Percentiles rank a stretch among this genome's conserved stretches.
phyloP scores from a whole-genome alignment of 2,888 invertebrate species.

The Diarsia dahlii region DNA sequence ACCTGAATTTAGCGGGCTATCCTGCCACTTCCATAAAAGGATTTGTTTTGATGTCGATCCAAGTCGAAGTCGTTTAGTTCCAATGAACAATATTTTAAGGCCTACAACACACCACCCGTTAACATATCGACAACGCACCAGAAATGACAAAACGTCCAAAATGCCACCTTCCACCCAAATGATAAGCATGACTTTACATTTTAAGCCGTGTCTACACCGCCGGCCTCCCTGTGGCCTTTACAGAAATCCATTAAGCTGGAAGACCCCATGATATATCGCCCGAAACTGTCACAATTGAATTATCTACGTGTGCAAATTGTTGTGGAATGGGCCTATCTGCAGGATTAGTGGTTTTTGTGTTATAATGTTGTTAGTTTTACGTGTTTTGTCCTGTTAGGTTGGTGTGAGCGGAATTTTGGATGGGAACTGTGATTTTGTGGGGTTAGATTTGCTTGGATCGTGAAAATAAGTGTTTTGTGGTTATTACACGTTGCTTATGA shows the following conservation, averaged over 20 bases:
- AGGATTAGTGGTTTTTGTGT: conserved; percentile 59
- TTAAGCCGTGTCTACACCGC: conserved; percentile 58
- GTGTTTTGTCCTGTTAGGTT: not conserved
- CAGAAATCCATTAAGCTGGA: conserved; percentile 75
- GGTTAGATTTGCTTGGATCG: too few relatives aligned
- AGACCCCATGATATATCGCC: conserved; percentile 75
- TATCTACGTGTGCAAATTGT: conserved; percentile 74
- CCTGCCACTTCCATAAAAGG: too few relatives aligned
- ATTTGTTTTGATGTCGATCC: too few relatives aligned
- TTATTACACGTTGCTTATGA: not conserved
- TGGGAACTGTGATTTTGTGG: conserved; percentile 9
- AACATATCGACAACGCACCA: conserved; percentile 36
- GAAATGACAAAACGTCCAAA: conserved; percentile 49
- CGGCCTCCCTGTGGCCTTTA: conserved; percentile 61
- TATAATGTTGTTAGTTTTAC: conserved; percentile 49
- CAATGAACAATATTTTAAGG: not conserved
- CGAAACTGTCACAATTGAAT: conserved; percentile 77
- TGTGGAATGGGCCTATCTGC: conserved; percentile 53
- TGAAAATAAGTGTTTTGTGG: too few relatives aligned
- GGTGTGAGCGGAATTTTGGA: not conserved
- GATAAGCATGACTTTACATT: conserved; percentile 64
- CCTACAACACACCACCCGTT: not conserved
- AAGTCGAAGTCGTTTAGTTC: not conserved
- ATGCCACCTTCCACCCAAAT: conserved; percentile 52
- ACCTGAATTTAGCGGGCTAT: too few relatives aligned